Conservation (phyloP, 2,113 vertebrate species). For the Noturus placidus region DNA sequence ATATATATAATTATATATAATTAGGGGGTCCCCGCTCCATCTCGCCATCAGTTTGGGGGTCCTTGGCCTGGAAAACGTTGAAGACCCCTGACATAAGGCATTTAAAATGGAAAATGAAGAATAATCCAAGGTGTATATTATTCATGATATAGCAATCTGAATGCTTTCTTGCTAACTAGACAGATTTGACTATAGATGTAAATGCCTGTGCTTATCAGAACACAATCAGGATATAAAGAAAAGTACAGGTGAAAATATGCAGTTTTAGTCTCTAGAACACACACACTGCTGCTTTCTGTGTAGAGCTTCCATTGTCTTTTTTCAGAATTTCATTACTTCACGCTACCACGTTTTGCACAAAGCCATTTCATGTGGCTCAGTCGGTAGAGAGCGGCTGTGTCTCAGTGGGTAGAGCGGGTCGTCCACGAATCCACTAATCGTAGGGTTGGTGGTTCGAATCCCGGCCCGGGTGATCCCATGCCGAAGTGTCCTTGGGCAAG, state of each 20-base stretch:
- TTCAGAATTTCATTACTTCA: neutral
- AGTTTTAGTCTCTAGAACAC: neutral
- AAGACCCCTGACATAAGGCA: no score
- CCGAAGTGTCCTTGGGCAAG: no score
- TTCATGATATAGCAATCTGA: neutral
- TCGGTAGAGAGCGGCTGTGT: no score
- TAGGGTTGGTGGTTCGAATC: no score
- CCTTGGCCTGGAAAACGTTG: no score
- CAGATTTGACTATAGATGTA: neutral
- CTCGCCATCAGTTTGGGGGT: no score
- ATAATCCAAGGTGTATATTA: neutral
- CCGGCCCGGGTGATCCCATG: no score
- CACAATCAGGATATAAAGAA: neutral
- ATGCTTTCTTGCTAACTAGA: neutral
- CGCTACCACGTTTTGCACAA: neutral
- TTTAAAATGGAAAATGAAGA: neutral
- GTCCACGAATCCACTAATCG: no score
- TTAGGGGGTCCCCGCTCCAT: no score
- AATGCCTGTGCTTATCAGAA: neutral
- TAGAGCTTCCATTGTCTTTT: neutral
- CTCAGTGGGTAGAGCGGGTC: no score
- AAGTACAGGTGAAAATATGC: neutral
- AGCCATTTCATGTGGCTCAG: neutral
- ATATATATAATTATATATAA: no score
- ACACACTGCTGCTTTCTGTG: neutral